These are phyloP conservation scores for Theonella swinhoei DNA, from an alignment of 37 sponge, comb jelly and placozoan genomes.

Conservation along the genomic window DNA sequence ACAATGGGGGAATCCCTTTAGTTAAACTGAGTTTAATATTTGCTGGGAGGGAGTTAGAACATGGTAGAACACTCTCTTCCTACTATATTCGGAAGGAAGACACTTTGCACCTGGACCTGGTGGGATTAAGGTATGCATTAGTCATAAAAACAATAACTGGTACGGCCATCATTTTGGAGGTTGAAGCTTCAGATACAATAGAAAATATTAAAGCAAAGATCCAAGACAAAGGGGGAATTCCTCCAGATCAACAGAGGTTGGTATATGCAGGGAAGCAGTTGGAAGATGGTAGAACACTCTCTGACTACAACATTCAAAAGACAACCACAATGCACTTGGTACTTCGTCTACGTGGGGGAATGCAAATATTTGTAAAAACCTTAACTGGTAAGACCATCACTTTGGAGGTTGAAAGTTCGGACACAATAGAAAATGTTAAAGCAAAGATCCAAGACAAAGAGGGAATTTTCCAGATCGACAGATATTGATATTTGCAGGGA, in stretches of 20 bases:
- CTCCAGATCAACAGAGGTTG: conserved; percentile 97
- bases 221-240: conserved; percentile 98
- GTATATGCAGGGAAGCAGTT: conserved; percentile 99
- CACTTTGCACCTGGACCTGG: conserved; percentile 77
- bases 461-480: conserved; percentile 99
- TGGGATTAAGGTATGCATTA: conserved; percentile 96
- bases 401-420: conserved; percentile 94
- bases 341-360: conserved; percentile 82
- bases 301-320: neutral
- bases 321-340: neutral
- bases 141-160: conserved; percentile 98
- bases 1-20: conserved; percentile 84
- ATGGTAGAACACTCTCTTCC: conserved; percentile 79
- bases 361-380: conserved; percentile 99
- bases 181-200: conserved; percentile 92
- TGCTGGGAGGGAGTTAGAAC: conserved; percentile 85
- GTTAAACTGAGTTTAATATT: conserved; percentile 83
- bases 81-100: conserved; percentile 89
- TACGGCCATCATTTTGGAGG: conserved; percentile 99
- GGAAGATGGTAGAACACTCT: neutral
- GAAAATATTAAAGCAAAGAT: conserved; percentile 98
- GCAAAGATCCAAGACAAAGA: conserved; percentile 99
- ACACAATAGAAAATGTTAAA: conserved; percentile 97
- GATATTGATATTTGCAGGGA: conserved; percentile 97
- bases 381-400: conserved; percentile 99